Evolutionary conservation across 2,113 vertebrate species (phyloP), one percentile per base, ranked within the genome.

Genomic region (Holacanthus passer): DNA sequence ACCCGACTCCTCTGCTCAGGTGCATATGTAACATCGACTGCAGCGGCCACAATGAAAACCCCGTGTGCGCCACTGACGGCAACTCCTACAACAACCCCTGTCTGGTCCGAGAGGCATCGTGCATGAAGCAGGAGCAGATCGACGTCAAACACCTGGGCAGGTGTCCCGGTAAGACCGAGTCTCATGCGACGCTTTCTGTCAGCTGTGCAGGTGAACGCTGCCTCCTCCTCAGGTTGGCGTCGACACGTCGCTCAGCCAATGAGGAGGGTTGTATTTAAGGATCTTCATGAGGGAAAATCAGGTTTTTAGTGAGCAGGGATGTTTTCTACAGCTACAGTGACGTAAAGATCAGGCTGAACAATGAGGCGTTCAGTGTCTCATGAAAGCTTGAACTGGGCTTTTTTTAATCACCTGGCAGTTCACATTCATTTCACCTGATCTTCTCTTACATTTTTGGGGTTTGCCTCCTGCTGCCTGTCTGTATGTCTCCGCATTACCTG

Each of bases 1-100:
- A n/a, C 9, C 0, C 11, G 27, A 20, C 48, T 53, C 45, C 27
- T 89, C 83, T 37, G 87, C 82, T 88, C 93, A 99, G 98, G 94
- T 99, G 98, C 94, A 97, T 99, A 1, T 99, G 97, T 90, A 99
- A 99, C 91, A 99, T 99, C 90, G 97, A 98, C 94, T 99, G 98
- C 96, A 99, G 97, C 50, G 97, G 97, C n/a, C 97, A 98, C 94
- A 99, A 98, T 52, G 97, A 98, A 83, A 99, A 99, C 91, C 96
- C 97, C 0, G 98, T 99, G 1, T 99, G 97, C 68, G 98, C 96
- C 89, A 98, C 97, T 13, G 97, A 98, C 77, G 97, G 98, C 37
- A 97, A 95, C 93, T 98, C 97, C 64, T 99, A 99, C 93, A 97
- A 97, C 90, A 99, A 98, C 86, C 98, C 98, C 0, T 99, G 98